Conservation (phyloP, 2,113 vertebrate species). For the Callionymus lyra region DNA sequence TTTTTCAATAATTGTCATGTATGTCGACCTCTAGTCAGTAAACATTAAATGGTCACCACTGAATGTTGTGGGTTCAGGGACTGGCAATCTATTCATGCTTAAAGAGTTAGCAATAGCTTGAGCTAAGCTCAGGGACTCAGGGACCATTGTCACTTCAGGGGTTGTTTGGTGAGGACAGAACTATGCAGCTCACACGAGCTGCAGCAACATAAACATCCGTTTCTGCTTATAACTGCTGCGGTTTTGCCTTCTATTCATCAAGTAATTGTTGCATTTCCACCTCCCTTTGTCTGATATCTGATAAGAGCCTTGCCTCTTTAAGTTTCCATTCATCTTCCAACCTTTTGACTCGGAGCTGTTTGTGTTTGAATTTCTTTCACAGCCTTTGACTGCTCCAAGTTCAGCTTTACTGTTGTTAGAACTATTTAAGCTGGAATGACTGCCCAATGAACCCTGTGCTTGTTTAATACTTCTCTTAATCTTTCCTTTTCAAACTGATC, state of each 20-base stretch:
- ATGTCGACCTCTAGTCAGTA: slow-evolving; percentile 23
- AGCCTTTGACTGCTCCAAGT: too few relatives aligned
- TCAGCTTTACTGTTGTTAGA: too few relatives aligned
- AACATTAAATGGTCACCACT: slow-evolving; percentile 24
- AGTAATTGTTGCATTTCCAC: slow-evolving; percentile 10
- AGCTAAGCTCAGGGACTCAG: too few relatives aligned
- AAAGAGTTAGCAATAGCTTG: too few relatives aligned
- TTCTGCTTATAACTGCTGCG: slow-evolving; percentile 23
- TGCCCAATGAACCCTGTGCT: too few relatives aligned
- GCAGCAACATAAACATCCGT: slow-evolving; percentile 21
- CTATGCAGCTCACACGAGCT: slow-evolving; percentile 9
- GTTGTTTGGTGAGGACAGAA: slow-evolving; percentile 12
- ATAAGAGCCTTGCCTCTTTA: slow-evolving; percentile 11
- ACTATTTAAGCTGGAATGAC: too few relatives aligned
- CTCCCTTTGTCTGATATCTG: slow-evolving; percentile 16
- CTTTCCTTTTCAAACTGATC: too few relatives aligned
- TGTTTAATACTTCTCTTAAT: too few relatives aligned
- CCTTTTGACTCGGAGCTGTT: too few relatives aligned
- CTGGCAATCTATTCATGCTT: slow-evolving; percentile 10
- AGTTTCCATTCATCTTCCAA: too few relatives aligned
- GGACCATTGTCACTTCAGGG: fast-evolving
- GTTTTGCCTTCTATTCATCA: slow-evolving; percentile 17
- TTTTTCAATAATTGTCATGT: too few relatives aligned
- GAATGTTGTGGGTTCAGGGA: slow-evolving; percentile 19
- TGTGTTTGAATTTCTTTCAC: too few relatives aligned